Conservation (phyloP, 2,797 vertebrate genomes). For the Brachymystax lenok region DNA sequence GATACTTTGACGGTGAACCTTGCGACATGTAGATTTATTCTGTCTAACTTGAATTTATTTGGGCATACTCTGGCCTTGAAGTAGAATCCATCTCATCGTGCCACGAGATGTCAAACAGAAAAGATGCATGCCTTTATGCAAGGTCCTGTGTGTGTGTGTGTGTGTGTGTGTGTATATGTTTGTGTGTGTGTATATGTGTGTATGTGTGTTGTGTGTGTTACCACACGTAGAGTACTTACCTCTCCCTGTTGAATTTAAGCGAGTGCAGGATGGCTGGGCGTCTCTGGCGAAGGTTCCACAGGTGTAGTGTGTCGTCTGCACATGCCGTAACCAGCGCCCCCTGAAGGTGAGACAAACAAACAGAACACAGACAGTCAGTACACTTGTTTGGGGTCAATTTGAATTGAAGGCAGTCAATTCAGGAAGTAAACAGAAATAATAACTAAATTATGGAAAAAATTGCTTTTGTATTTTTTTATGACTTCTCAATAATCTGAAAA, state of each 20-base stretch:
- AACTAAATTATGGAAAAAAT: background rate
- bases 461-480: background rate
- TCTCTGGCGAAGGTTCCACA: constrained; percentile 97
- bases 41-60: constrained; percentile 1
- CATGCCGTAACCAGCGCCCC: constrained; percentile 95
- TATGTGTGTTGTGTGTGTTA: constrained; percentile 9
- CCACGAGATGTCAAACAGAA: background rate
- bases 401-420: too few relatives aligned
- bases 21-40: constrained; percentile 11
- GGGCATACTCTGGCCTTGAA: background rate
- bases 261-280: constrained; percentile 94
- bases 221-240: constrained; percentile 73
- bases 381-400: background rate
- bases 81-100: background rate
- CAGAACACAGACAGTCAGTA: background rate
- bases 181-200: background rate
- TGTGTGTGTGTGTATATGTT: constrained; percentile 1
- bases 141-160: background rate
- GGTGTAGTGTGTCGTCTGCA: constrained; percentile 94
- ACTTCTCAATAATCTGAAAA: background rate
- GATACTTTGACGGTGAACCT: constrained; percentile 1
- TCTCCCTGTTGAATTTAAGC: constrained; percentile 97
- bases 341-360: constrained; percentile 62
- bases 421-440: too few relatives aligned
- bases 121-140: background rate